A percentile compares a stretch with the other conserved stretches of the same genome.
phyloP scores from a whole-genome alignment of 2,797 vertebrate species.

The Clarias fuscus region DNA sequence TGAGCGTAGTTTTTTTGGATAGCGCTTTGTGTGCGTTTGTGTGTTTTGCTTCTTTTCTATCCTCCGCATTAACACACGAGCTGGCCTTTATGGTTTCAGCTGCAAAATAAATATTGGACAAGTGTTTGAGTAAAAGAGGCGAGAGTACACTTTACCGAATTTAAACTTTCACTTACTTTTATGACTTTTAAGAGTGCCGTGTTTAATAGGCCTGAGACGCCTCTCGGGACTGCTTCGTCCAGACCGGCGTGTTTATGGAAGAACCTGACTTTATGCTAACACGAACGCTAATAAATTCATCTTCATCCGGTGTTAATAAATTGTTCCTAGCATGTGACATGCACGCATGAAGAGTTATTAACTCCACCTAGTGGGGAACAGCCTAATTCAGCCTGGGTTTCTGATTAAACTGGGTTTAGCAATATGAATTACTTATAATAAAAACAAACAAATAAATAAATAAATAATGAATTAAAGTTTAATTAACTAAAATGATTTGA shows the following conservation, averaged over 20 bases:
- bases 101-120: neutral
- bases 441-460: neutral
- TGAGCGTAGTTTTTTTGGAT: constrained; percentile 39
- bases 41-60: constrained; percentile 62
- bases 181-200: neutral
- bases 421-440: constrained; percentile 14
- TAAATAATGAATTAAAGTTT: neutral
- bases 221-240: neutral
- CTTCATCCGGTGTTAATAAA: neutral
- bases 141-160: neutral
- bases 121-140: neutral
- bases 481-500: neutral
- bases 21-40: constrained; percentile 1
- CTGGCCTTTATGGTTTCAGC: constrained; percentile 11
- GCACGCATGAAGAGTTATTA: neutral
- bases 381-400: neutral
- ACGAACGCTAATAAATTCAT: neutral
- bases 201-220: neutral
- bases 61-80: constrained; percentile 58
- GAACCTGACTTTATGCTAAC: neutral
- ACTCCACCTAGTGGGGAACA: constrained; percentile 57
- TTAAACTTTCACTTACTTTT: neutral
- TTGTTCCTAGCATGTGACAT: neutral
- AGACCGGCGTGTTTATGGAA: neutral
- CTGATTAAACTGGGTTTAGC: neutral